Conservation (phyloP, 2,113 vertebrate species). For the Tiliqua scincoides region DNA sequence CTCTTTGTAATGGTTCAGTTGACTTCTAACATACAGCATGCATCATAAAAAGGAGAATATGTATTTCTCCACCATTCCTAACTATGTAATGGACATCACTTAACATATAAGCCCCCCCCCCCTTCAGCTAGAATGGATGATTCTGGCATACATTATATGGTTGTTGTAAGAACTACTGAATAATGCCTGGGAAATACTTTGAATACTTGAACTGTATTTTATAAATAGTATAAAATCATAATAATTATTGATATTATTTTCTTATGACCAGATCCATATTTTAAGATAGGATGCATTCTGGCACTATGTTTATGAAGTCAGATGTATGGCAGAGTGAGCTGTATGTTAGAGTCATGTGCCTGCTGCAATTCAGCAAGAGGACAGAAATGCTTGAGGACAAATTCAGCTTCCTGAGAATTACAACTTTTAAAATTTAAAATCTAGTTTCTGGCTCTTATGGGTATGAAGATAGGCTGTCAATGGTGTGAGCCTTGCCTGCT, state of each 20-base stretch:
- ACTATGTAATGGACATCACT: neutral
- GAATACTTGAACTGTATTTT: neutral
- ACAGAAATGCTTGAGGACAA: neutral
- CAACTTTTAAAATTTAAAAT: too few species aligned
- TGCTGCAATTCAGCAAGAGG: neutral
- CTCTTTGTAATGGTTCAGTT: neutral
- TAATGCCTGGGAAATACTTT: neutral
- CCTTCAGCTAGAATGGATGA: neutral
- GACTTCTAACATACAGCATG: neutral
- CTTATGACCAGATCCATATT: neutral
- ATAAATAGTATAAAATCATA: neutral
- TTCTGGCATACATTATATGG: neutral
- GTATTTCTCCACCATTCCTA: neutral
- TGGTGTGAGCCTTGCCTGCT: too few species aligned
- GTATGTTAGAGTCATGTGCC: neutral
- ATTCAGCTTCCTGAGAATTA: too few species aligned
- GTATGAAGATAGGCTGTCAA: too few species aligned
- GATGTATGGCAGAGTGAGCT: too few species aligned
- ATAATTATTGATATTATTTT: neutral
- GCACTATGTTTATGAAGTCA: neutral
- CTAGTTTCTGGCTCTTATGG: too few species aligned
- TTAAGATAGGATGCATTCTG: neutral
- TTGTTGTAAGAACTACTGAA: neutral
- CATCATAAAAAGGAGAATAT: neutral
- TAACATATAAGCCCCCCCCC: neutral